Evolutionary conservation across 2,888 invertebrate species (phyloP).

Genomic region (Sipunculus nudus): DNA sequence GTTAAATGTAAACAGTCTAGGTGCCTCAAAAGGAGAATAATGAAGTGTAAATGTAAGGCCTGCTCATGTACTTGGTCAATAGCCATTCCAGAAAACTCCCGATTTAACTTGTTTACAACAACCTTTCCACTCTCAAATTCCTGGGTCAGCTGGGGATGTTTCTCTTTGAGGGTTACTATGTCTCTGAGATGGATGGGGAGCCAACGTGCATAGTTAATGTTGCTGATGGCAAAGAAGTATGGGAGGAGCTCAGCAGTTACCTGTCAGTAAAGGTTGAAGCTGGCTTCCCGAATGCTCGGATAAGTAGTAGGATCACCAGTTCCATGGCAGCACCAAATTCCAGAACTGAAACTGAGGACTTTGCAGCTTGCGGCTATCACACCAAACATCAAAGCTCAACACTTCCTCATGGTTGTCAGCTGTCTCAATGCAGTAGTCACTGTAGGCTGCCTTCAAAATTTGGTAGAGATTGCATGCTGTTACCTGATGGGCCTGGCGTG

Average conservation of each 20-base stretch:
- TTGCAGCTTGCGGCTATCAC: background rate
- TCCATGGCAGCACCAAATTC: constrained; percentile 18
- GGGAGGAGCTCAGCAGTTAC: constrained; percentile 29
- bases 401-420: background rate
- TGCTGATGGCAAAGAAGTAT: constrained; percentile 40
- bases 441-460: constrained; percentile 31
- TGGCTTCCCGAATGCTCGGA: constrained; percentile 25
- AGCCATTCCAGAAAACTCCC: constrained; percentile 37
- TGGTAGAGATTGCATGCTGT: constrained; percentile 34
- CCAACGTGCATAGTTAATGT: constrained; percentile 44
- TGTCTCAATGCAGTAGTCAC: constrained; percentile 1
- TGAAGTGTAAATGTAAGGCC: too few relatives aligned
- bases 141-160: constrained; percentile 31
- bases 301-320: constrained; percentile 15
- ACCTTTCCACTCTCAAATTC: constrained; percentile 41
- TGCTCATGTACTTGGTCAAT: too few relatives aligned
- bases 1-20: too few relatives aligned
- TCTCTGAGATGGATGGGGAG: constrained; percentile 42
- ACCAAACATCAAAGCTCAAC: constrained; percentile 18
- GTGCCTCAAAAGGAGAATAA: too few relatives aligned
- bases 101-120: constrained; percentile 35
- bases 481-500: constrained; percentile 35
- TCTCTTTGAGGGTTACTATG: constrained; percentile 34
- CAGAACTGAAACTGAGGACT: constrained; percentile 32
- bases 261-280: constrained; percentile 28